Conservation (phyloP, 2,113 vertebrate species). For the Crotalus viridis region DNA sequence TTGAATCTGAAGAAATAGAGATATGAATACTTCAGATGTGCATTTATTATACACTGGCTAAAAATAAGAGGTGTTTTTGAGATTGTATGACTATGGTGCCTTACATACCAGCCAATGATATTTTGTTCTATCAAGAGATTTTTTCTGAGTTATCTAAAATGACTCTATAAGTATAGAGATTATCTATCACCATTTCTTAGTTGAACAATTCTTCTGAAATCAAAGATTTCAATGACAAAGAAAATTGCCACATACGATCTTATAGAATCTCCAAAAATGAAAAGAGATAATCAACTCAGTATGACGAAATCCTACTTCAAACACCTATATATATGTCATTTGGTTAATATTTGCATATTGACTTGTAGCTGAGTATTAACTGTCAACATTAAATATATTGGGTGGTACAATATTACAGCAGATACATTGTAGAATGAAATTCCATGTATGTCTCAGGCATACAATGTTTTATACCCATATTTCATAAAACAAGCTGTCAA, state of each 20-base stretch:
- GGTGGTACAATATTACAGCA: neutral
- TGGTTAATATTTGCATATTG: neutral
- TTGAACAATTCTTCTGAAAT: neutral
- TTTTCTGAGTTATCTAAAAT: neutral
- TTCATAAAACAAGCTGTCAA: neutral
- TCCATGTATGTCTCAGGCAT: neutral
- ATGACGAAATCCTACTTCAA: neutral
- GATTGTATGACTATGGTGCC: neutral
- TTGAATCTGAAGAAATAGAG: neutral
- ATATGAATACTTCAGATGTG: neutral
- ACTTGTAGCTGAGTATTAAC: neutral
- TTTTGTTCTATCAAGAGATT: neutral
- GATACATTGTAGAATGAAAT: neutral
- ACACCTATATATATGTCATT: neutral
- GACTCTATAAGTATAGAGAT: neutral
- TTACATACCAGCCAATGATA: neutral
- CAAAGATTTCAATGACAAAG: neutral
- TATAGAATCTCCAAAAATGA: neutral
- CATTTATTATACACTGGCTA: neutral
- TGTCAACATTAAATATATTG: neutral
- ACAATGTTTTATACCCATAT: neutral
- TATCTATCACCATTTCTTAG: neutral
- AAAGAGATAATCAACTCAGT: neutral
- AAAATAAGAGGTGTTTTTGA: neutral
- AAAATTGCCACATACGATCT: neutral